Percentiles rank a stretch among this genome's conserved stretches.
phyloP scores from a whole-genome alignment of 1,140 invertebrate species.

The Chironomus tepperi region DNA sequence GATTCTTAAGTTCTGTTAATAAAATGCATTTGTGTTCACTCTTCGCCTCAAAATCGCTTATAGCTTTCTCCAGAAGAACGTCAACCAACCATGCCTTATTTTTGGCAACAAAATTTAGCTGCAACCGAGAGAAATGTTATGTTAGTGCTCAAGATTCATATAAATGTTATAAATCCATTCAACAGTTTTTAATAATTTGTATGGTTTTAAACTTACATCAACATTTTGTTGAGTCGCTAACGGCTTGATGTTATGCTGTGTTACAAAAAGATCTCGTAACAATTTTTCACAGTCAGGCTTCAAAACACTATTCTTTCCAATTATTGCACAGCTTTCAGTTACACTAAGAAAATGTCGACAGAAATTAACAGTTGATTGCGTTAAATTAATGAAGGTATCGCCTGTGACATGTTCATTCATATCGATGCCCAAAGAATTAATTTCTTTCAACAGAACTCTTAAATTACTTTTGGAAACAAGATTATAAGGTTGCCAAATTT shows the following conservation, averaged over 20 bases:
- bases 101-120: conserved; percentile 39
- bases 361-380: conserved; percentile 37
- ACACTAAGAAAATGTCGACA: conserved; percentile 36
- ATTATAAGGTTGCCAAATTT: conserved; percentile 63
- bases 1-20: conserved; percentile 31
- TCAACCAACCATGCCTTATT: conserved; percentile 38
- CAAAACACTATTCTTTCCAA: conserved; percentile 36
- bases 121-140: conserved; percentile 9
- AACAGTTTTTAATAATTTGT: no score
- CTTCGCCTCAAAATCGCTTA: conserved; percentile 34
- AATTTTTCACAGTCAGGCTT: conserved; percentile 33
- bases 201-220: conserved; percentile 32
- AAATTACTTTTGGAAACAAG: conserved; percentile 48
- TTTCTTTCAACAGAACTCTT: conserved; percentile 41
- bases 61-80: conserved; percentile 35
- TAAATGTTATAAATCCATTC: not conserved
- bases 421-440: conserved; percentile 43
- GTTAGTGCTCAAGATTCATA: not conserved
- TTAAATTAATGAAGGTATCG: conserved; percentile 39
- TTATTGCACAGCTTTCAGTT: conserved; percentile 34
- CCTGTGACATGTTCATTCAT: conserved; percentile 35
- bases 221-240: conserved; percentile 32
- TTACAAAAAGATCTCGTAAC: conserved; percentile 34
- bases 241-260: conserved; percentile 36
- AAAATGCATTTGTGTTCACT: conserved; percentile 33